Base-by-base conservation (phyloP, 1,140 invertebrate genomes). In the Reticulitermes speratus region DNA sequence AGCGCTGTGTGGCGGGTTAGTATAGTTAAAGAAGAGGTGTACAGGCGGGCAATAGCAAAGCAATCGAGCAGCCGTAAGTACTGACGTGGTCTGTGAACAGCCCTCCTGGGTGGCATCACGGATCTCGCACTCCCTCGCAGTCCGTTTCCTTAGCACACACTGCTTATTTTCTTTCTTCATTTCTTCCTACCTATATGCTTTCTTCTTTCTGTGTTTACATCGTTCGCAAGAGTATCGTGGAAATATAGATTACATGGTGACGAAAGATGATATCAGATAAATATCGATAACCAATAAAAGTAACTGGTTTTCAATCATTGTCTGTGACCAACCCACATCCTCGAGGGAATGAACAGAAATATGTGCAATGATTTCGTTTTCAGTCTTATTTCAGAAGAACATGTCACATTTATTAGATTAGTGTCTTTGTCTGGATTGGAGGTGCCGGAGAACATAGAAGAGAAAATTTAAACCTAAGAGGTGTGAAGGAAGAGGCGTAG, bases 51-150 rank as follows among this genome's bases (percentile, higher is more conserved):
- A 84, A 84, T 84, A 84, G 83, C 48, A 44, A 30, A 44, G 85
- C 85, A 85, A 85, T 85, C 85, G 85, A 85, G 85, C 55, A 48
- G 85, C 75, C 9, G 85, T 85, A 81, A 85, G 65, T 48, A 65
- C 12, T 59, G 85, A 23, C 85, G 25, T 65, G n/a, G 85, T 59
- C 83, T 45, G 45, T 45, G 25, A 87, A 87, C 86, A 59, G 86
- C 86, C 65, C 86, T 87, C 86, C 30, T 25, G 86, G 86, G 86
- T 87, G 86, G 83, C 83, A 87, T 87, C 83, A 75, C 44, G 65
- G 82, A 12, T 52, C 65, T 7, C 65, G 6, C 65, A n/a, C 14
- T 30, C 65, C n/a, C 55, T 75, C 59, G 8, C 38, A 12, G 3
- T 65, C 84, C 25, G 23, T 85, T 25, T 55, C 45, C 19, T 38